phyloP scores from a whole-genome alignment of 2,888 invertebrate species.

The Cyaniris semiargus region DNA sequence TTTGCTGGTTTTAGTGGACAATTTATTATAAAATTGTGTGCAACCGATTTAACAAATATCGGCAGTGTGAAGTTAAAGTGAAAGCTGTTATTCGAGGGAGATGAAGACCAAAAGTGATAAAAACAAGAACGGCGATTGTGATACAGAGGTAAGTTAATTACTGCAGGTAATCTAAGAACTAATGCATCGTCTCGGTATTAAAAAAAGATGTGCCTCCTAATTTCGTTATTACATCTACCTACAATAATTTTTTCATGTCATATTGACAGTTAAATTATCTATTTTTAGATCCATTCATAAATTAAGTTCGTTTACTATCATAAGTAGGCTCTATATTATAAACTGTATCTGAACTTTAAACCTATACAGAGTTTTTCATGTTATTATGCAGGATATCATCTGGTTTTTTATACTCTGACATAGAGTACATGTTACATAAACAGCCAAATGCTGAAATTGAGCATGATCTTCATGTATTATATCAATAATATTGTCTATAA shows the following conservation, averaged over 20 bases:
- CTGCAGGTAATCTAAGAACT: slow-evolving; percentile 25
- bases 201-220: neutral
- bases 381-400: neutral
- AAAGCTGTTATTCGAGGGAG: slow-evolving; percentile 71
- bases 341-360: neutral
- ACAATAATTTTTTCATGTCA: slow-evolving; percentile 32
- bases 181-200: neutral
- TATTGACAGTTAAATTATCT: slow-evolving; percentile 41
- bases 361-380: neutral
- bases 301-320: slow-evolving; percentile 14
- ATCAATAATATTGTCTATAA: neutral
- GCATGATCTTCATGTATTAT: neutral
- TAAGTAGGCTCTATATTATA: neutral
- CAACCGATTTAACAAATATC: slow-evolving; percentile 45
- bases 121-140: slow-evolving; percentile 78
- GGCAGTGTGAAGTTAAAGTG: slow-evolving; percentile 68
- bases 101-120: slow-evolving; percentile 82
- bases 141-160: slow-evolving; percentile 76
- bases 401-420: neutral
- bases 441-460: neutral
- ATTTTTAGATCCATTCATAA: slow-evolving; percentile 40
- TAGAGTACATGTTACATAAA: slow-evolving; percentile 2
- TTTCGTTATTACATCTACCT: neutral
- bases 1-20: slow-evolving; percentile 65
- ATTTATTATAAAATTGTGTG: slow-evolving; percentile 49